phyloP scores from a whole-genome alignment of 2,113 vertebrate genomes.

The Rhinopomastus cyanomelas region DNA sequence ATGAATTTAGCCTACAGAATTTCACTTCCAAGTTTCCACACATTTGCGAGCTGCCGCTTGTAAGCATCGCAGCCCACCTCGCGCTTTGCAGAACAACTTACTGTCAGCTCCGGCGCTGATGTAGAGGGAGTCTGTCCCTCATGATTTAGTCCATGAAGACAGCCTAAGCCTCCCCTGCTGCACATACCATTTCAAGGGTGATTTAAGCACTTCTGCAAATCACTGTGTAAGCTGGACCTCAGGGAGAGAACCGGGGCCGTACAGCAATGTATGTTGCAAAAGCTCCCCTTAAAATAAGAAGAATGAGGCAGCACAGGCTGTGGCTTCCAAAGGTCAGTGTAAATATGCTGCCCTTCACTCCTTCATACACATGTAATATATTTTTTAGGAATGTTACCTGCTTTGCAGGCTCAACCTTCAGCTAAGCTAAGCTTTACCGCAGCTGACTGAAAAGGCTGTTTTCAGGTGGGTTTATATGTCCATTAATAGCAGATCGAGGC shows the following conservation, averaged over 20 bases:
- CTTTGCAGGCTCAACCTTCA: background rate
- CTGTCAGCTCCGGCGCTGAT: background rate
- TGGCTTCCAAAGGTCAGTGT: background rate
- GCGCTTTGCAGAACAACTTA: background rate
- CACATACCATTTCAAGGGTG: background rate
- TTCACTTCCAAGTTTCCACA: background rate
- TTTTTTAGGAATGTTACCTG: background rate
- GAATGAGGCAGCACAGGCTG: background rate
- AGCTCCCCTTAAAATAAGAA: background rate
- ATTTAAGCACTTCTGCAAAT: conserved; percentile 42
- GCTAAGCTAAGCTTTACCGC: background rate
- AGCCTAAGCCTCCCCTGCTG: background rate
- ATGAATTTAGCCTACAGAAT: background rate
- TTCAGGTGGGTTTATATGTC: background rate
- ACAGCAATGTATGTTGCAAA: background rate
- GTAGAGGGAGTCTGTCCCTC: background rate
- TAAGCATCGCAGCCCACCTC: background rate
- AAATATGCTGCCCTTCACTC: background rate
- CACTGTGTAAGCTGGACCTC: background rate
- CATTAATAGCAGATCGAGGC: background rate
- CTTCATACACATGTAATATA: background rate
- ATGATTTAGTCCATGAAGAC: background rate
- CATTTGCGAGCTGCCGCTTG: background rate
- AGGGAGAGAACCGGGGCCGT: background rate
- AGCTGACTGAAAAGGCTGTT: background rate